Conservation (phyloP, 2,113 vertebrate species). For the Dipodomys merriami region DNA sequence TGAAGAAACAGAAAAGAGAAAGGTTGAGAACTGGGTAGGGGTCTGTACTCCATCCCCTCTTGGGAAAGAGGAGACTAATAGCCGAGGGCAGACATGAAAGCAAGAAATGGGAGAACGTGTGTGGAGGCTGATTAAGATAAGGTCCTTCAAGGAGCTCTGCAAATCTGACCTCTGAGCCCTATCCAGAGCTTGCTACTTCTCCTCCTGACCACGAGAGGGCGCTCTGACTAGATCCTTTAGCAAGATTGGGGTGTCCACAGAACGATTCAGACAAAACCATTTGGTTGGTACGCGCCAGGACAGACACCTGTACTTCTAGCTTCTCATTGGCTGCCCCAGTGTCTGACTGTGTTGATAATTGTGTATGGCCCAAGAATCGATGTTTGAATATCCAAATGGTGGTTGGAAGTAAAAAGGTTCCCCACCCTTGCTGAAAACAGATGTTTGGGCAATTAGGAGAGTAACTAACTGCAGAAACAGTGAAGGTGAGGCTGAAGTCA, state of each 20-base stretch:
- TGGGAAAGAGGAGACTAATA: not conserved
- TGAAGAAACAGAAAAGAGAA: not conserved
- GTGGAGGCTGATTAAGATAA: not conserved
- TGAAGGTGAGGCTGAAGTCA: not conserved
- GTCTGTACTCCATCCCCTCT: not conserved
- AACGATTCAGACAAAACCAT: too few species aligned
- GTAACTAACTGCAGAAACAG: not conserved
- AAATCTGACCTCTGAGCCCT: not conserved
- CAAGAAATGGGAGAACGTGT: not conserved
- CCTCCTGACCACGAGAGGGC: slow-evolving; percentile 66
- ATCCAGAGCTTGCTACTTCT: not conserved
- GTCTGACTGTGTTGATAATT: too few species aligned
- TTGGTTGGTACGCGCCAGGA: too few species aligned
- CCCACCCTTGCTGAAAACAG: not conserved
- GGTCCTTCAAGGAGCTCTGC: rapidly evolving
- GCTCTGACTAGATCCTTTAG: not conserved
- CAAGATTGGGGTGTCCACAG: too few species aligned
- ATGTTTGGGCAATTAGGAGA: not conserved
- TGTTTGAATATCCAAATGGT: too few species aligned
- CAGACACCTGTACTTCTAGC: too few species aligned
- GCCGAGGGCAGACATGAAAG: not conserved
- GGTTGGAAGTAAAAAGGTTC: too few species aligned
- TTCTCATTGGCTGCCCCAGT: too few species aligned
- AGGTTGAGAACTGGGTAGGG: not conserved
- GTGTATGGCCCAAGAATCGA: too few species aligned